Percentiles rank a stretch among this genome's conserved stretches.
Evolutionary conservation across 2,888 invertebrate genomes (phyloP).

Genomic region (Lasioglossum zephyrum): DNA sequence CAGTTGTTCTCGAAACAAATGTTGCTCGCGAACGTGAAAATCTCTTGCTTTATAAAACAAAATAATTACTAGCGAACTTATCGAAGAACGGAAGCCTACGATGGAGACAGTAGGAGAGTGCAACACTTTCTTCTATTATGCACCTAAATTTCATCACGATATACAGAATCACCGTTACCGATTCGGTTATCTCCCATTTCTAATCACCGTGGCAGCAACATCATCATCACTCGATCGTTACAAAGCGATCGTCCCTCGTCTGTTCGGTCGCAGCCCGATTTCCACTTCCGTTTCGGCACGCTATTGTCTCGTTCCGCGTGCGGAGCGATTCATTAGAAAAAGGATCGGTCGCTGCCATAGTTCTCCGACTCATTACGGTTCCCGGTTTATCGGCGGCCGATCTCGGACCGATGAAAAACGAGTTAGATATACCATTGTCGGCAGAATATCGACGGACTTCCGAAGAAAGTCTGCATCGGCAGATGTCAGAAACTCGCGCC

Average conservation of each 20-base stretch:
- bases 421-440: constrained; percentile 14
- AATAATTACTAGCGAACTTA: background rate
- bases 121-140: background rate
- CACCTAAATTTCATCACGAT: background rate
- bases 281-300: background rate
- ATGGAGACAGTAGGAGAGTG: background rate
- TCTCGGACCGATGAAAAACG: constrained; percentile 23
- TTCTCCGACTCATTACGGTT: constrained; percentile 25
- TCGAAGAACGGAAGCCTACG: background rate
- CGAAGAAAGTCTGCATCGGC: constrained; percentile 33
- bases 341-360: constrained; percentile 22
- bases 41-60: background rate
- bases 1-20: background rate
- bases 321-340: constrained; percentile 20
- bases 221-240: background rate
- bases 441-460: constrained; percentile 9
- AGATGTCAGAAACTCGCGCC: constrained; percentile 29
- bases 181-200: background rate
- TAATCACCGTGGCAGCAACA: background rate
- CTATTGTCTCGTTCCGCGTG: background rate
- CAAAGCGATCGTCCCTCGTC: background rate
- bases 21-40: background rate
- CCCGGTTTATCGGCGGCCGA: constrained; percentile 35
- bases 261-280: background rate
- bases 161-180: background rate